Conservation (phyloP, 2,888 invertebrate species). For the Rhagophthalmus giganteus region DNA sequence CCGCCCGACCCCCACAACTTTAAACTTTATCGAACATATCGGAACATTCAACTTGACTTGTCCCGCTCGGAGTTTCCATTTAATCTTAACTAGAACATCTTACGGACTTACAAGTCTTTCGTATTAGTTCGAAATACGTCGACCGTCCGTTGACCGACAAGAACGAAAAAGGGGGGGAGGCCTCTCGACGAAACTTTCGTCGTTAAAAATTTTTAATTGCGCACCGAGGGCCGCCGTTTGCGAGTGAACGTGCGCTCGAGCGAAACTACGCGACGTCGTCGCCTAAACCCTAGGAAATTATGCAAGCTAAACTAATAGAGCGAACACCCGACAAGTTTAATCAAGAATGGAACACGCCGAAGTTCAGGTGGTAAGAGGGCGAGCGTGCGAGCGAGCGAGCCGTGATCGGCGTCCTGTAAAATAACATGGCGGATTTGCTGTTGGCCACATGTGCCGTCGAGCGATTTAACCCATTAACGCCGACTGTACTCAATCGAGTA, state of each 20-base stretch:
- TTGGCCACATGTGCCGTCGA: slow-evolving; percentile 29
- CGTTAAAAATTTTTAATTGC: no score
- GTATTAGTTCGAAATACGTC: slow-evolving; percentile 8
- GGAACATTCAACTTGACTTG: slow-evolving; percentile 33
- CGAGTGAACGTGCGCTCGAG: no score
- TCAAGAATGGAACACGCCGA: slow-evolving; percentile 17
- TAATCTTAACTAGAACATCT: slow-evolving; percentile 23
- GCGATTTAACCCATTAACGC: no score
- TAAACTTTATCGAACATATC: slow-evolving; percentile 38
- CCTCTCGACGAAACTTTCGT: no score
- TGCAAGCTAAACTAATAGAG: slow-evolving; percentile 23
- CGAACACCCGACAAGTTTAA: slow-evolving; percentile 20
- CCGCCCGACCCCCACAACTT: slow-evolving; percentile 22
- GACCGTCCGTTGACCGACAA: background rate
- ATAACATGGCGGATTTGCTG: slow-evolving; percentile 31
- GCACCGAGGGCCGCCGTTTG: no score
- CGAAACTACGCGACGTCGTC: no score
- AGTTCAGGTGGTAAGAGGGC: slow-evolving; percentile 26
- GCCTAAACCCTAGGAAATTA: slow-evolving; percentile 8
- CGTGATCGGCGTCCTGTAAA: slow-evolving; percentile 30
- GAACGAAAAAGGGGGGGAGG: background rate
- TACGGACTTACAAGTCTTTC: slow-evolving; percentile 17
- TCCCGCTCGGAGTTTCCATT: slow-evolving; percentile 24
- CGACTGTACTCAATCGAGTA: no score
- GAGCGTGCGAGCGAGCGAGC: slow-evolving; percentile 19